Evolutionary conservation across 2,888 invertebrate species (phyloP).

Genomic region (Zele albiditarsus): DNA sequence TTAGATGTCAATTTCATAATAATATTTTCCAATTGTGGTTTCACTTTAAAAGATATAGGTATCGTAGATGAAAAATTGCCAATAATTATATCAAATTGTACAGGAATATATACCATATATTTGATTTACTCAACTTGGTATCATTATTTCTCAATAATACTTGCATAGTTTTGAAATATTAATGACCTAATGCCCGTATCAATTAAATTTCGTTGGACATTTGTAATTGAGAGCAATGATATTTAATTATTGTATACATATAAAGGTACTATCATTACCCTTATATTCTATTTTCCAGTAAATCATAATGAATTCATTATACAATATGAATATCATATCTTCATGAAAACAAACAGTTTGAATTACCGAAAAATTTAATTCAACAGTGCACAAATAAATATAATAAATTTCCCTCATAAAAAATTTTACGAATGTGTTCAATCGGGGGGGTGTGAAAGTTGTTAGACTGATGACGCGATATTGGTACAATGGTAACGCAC

Average conservation of each 20-base stretch:
- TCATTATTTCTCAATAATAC: neutral
- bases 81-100: constrained; percentile 37
- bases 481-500: neutral
- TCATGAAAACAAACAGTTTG: neutral
- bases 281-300: neutral
- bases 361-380: neutral
- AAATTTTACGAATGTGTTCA: neutral
- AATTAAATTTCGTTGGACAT: neutral
- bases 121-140: constrained; percentile 8
- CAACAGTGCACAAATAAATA: too few species aligned
- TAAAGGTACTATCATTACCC: neutral
- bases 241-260: neutral
- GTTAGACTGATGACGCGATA: neutral
- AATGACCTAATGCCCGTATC: neutral
- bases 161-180: neutral
- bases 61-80: constrained; percentile 79
- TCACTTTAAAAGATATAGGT: constrained; percentile 98
- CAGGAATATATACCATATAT: constrained; percentile 37
- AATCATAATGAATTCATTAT: neutral
- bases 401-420: too few species aligned
- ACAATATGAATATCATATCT: neutral
- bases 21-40: constrained; percentile 99
- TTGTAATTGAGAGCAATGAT: neutral
- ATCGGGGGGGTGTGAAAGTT: neutral
- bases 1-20: constrained; percentile 99